These are phyloP conservation scores for Panthera tigris DNA, from an alignment of 2,113 vertebrate genomes.

Conservation along the genomic window DNA sequence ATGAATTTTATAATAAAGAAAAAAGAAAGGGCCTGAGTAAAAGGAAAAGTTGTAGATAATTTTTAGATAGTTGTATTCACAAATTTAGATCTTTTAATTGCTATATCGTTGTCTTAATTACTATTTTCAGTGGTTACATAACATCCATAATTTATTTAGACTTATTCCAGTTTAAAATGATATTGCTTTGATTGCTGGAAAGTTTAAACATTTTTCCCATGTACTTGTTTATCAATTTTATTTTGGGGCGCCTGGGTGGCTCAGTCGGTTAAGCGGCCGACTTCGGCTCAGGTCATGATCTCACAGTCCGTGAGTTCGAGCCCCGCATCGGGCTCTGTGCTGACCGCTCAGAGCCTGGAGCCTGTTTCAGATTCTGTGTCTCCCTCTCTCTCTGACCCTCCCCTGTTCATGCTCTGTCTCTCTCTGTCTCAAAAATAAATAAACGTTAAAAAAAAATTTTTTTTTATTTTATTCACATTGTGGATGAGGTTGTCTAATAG, in stretches of 20 bases:
- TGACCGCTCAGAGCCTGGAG: no score
- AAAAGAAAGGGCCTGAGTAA: not conserved
- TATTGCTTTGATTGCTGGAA: conserved; percentile 2
- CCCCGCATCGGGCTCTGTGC: no score
- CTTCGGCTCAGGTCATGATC: no score
- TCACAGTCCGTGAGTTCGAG: no score
- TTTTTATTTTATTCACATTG: not conserved
- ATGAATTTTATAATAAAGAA: conserved; percentile 25
- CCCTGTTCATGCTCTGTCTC: no score
- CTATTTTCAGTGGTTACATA: not conserved
- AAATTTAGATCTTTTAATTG: conserved; percentile 9
- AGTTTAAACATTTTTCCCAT: not conserved
- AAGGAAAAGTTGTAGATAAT: not conserved
- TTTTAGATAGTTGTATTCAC: conserved; percentile 11
- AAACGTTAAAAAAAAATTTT: no score
- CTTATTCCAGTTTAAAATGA: conserved; percentile 35
- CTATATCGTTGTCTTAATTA: not conserved
- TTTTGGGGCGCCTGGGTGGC: not conserved
- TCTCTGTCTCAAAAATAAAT: no score
- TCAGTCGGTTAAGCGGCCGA: no score
- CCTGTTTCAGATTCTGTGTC: no score
- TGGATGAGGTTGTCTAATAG: not conserved
- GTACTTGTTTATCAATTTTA: not conserved
- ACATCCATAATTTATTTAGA: not conserved
- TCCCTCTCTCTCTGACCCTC: no score